Conservation (phyloP, 2,888 invertebrate genomes). For the Chorisops tibialis region DNA sequence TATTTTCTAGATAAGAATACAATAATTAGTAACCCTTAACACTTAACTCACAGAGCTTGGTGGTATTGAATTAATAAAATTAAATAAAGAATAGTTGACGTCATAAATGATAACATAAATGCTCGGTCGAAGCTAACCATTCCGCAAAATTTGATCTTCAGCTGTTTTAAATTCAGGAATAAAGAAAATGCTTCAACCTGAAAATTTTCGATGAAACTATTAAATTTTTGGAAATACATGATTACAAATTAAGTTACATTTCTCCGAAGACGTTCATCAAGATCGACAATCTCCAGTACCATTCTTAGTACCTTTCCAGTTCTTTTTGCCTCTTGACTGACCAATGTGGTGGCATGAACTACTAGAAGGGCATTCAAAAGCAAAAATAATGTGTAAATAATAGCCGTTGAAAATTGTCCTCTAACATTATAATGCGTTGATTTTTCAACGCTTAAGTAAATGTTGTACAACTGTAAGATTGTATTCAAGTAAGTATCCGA, state of each 20-base stretch:
- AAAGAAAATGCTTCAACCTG: background rate
- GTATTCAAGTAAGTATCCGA: background rate
- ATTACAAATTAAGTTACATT: background rate
- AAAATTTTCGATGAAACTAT: background rate
- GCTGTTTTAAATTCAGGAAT: background rate
- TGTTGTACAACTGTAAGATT: background rate
- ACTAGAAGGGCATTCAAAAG: background rate
- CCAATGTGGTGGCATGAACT: background rate
- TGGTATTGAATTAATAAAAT: conserved; percentile 1
- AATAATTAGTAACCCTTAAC: too few relatives aligned
- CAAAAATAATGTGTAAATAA: background rate
- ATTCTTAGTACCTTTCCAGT: background rate
- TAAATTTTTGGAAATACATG: too few relatives aligned
- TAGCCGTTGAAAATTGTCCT: too few relatives aligned
- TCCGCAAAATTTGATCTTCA: background rate
- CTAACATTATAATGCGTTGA: too few relatives aligned
- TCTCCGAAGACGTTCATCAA: background rate
- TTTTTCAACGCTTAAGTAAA: background rate
- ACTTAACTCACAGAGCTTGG: background rate
- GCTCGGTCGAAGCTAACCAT: background rate
- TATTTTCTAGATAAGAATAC: too few relatives aligned
- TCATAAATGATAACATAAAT: background rate
- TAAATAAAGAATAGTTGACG: background rate
- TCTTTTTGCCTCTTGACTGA: background rate
- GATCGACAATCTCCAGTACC: background rate